Evolutionary conservation across 2,888 invertebrate genomes (phyloP).

Genomic region (Plebejus melissa): DNA sequence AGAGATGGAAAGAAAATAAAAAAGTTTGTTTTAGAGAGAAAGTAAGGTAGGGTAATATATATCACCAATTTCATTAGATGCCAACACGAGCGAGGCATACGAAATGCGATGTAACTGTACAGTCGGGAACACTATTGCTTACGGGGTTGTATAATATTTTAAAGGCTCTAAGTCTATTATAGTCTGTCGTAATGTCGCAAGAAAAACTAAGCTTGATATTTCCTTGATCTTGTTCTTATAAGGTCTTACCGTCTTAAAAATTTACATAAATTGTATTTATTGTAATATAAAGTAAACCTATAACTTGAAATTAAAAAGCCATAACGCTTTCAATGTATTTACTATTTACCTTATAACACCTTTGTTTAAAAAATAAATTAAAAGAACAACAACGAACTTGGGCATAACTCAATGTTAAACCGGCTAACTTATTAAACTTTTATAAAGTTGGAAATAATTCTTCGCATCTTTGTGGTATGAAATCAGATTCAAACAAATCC

Average conservation of each 20-base stretch:
- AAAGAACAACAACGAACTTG: slow-evolving; percentile 23
- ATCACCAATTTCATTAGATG: slow-evolving; percentile 21
- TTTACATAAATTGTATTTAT: neutral
- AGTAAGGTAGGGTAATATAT: slow-evolving; percentile 23
- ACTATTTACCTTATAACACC: neutral
- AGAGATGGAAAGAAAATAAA: neutral
- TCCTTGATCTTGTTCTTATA: no score
- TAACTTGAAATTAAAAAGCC: neutral
- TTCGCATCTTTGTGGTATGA: neutral
- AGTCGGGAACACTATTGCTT: neutral
- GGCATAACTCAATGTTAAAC: slow-evolving; percentile 12
- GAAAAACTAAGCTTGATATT: no score
- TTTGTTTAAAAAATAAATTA: slow-evolving; percentile 11
- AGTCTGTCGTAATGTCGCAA: neutral
- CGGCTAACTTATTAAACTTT: slow-evolving; percentile 21
- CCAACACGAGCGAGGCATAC: slow-evolving; percentile 18
- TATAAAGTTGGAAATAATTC: slow-evolving; percentile 17
- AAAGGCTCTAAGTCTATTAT: neutral
- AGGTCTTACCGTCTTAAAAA: no score
- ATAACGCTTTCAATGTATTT: neutral
- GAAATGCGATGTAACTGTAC: slow-evolving; percentile 18
- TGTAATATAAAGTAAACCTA: neutral
- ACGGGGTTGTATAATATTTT: neutral
- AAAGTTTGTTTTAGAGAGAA: neutral
- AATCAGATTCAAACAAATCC: slow-evolving; percentile 20